Base-by-base conservation (phyloP, 2,888 invertebrate species). In the Colostygia pectinataria region DNA sequence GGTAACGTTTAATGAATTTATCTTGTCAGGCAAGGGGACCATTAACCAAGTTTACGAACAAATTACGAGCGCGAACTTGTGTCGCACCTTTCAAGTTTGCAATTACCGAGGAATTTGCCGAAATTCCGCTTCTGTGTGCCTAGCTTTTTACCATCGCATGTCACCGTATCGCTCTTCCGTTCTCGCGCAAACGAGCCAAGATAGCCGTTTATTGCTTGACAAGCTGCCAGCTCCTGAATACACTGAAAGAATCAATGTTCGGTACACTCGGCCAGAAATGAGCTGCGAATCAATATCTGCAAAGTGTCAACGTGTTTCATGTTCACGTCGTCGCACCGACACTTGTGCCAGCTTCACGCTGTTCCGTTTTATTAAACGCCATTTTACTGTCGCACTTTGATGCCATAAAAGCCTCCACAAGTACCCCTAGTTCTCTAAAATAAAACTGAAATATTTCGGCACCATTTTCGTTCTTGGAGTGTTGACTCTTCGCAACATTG, bases 11-110 rank as follows among this genome's bases (percentile, higher is more conserved):
- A 88, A 87, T 86, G 84, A 86, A 88, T 88, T 88, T 83, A 83
- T 80, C 85, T 84, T 82, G 85, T 85, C 87, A 82, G 71, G 20
- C n/a, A n/a, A n/a, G 79, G 76, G 80, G 75, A 79, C 75, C 81
- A 82, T 85, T 85, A 85, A 80, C 77, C 73, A 80, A 84, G 81
- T 87, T 87, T 77, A 74, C 77, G 77, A 84, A 86, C 82, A 83
- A 87, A 86, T 89, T 88, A 86, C 80, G 74, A 74, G 76, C 81
- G 73, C 73, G 76, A 86, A 85, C 80, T 84, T 80, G 72, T 74
- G 74, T 79, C 72, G 71, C 77, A 79, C 78, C 79, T 83, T 72
- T 74, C 67, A 77, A 80, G 77, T 83, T 79, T 65, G 62, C 83
- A 85, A 86, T 86, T 84, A 83, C 78, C 65, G 66, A 49, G 70